Percentiles rank a stretch among this genome's conserved stretches.
phyloP scores from a whole-genome alignment of 35 echinoderm and acorn worm species.

The Patiria miniata region DNA sequence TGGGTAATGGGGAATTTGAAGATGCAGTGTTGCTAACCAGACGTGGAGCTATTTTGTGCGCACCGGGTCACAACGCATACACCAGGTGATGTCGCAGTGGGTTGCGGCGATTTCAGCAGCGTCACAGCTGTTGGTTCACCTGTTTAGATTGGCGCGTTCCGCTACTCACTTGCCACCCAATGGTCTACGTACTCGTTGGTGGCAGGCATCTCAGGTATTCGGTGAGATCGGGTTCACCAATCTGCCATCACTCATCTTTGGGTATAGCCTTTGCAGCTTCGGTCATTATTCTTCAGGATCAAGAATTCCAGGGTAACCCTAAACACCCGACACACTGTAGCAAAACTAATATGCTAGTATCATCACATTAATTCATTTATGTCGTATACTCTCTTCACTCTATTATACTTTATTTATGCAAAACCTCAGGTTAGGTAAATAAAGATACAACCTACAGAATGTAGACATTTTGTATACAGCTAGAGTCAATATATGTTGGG shows the following conservation, averaged over 20 bases:
- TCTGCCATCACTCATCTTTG: background rate
- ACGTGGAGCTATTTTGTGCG: background rate
- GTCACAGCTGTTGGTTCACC: conserved; percentile 15
- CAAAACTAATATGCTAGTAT: too few species aligned
- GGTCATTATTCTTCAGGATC: too few species aligned
- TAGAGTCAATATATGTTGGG: too few species aligned
- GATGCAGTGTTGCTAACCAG: background rate
- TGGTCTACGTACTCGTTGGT: background rate
- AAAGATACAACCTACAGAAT: too few species aligned
- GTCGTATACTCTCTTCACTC: too few species aligned
- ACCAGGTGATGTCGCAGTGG: background rate
- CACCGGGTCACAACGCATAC: background rate
- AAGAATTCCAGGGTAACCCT: too few species aligned
- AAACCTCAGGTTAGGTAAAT: too few species aligned
- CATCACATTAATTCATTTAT: too few species aligned
- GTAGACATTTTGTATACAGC: too few species aligned
- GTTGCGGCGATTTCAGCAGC: background rate
- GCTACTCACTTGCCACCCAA: background rate
- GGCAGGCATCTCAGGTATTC: background rate
- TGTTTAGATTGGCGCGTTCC: conserved; percentile 1
- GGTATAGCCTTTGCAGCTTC: background rate
- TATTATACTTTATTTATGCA: too few species aligned
- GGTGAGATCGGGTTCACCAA: background rate
- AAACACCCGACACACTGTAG: too few species aligned
- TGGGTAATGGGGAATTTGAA: conserved; percentile 8